Conservation (phyloP, 1,140 invertebrate species). For the Lysiphlebus fabarum region DNA sequence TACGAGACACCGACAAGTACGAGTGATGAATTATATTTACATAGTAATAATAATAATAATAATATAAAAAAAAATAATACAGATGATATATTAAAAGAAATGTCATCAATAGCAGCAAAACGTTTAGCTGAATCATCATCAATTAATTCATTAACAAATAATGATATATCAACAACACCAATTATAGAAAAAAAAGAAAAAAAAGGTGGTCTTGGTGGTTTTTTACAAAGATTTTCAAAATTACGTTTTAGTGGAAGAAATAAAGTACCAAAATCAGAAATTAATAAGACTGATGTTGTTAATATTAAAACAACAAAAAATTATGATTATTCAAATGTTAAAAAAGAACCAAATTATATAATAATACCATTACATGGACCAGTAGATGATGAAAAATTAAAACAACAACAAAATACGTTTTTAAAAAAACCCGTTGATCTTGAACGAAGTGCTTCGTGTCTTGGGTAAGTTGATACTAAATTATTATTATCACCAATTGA, state of each 20-base stretch:
- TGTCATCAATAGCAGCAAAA: slow-evolving; percentile 48
- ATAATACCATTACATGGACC: slow-evolving; percentile 55
- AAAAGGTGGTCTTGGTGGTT: slow-evolving; percentile 53
- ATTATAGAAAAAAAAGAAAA: slow-evolving; percentile 38
- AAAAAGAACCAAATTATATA: slow-evolving; percentile 48
- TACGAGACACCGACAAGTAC: slow-evolving; percentile 29
- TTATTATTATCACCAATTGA: background rate
- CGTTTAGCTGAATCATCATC: slow-evolving; percentile 38
- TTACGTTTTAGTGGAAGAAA: slow-evolving; percentile 53
- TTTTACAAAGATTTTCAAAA: slow-evolving; percentile 56
- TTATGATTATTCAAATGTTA: slow-evolving; percentile 30
- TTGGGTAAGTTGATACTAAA: slow-evolving; percentile 37
- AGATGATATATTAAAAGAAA: slow-evolving; percentile 28
- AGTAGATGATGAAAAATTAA: slow-evolving; percentile 34
- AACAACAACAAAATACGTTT: slow-evolving; percentile 23
- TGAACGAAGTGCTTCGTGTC: slow-evolving; percentile 38
- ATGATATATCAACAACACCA: background rate
- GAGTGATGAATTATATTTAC: background rate
- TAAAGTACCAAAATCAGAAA: slow-evolving; percentile 48
- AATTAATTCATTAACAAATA: slow-evolving; percentile 8
- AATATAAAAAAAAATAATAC: slow-evolving; percentile 25
- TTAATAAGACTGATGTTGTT: slow-evolving; percentile 20
- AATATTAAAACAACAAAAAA: slow-evolving; percentile 17
- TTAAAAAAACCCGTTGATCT: slow-evolving; percentile 27
- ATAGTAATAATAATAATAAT: background rate